These are phyloP conservation scores for Anas bernieri DNA, from an alignment of 2,797 vertebrate genomes.

Conservation along the genomic window DNA sequence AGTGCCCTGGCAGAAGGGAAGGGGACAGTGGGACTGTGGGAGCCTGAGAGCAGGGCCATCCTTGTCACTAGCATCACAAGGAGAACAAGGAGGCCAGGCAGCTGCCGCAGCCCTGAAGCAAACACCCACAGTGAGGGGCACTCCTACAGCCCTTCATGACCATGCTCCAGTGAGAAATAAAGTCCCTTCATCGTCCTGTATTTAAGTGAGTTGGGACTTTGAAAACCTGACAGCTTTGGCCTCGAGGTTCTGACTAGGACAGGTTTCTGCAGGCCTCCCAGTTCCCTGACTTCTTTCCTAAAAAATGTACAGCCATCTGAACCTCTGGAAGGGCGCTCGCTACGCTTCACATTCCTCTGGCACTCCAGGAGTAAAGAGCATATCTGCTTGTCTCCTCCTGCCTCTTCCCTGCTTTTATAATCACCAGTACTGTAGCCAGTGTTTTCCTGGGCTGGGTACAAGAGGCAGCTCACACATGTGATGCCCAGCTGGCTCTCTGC, in stretches of 20 bases:
- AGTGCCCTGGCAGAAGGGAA: too few species aligned
- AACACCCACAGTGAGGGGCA: not conserved
- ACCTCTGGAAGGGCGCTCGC: fast-evolving
- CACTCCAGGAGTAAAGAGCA: not conserved
- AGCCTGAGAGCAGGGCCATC: too few species aligned
- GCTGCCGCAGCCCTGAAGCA: not conserved
- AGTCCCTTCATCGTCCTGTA: not conserved
- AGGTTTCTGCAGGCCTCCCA: not conserved
- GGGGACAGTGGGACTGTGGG: too few species aligned
- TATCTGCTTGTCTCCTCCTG: not conserved
- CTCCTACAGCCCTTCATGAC: not conserved
- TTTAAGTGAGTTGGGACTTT: not conserved
- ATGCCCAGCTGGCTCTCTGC: not conserved
- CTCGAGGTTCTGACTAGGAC: not conserved
- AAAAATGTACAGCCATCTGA: fast-evolving
- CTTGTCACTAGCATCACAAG: not conserved
- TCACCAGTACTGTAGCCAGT: fast-evolving
- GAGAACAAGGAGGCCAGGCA: not conserved
- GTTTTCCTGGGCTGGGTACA: not conserved
- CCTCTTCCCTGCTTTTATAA: not conserved
- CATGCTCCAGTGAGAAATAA: not conserved
- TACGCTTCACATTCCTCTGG: not conserved
- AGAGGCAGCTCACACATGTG: not conserved
- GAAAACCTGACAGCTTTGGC: not conserved
- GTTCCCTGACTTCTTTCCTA: not conserved